Base-by-base conservation (phyloP, 2,888 invertebrate species). In the Epirrita christyi region DNA sequence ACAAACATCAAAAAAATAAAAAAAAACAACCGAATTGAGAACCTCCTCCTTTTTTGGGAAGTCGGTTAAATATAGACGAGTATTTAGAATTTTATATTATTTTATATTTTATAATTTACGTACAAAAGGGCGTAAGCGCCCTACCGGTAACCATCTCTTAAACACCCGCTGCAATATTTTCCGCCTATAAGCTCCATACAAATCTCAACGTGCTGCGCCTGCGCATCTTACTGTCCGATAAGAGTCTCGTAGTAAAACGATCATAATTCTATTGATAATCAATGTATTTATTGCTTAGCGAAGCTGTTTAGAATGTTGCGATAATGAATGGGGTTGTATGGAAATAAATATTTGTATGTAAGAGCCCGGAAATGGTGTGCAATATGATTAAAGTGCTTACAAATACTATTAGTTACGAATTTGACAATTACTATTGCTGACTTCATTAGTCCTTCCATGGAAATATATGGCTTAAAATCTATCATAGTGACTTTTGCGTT, bases 171-270 rank as follows among this genome's bases (percentile, higher is more conserved):
- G 21, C 21, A 21, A 21, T 21, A 3, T 3, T 21, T 21, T n/a
- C 4, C 21, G 21, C 21, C 21, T 29, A 37, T 10, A 49, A 37
- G 37, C 47, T 54, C 59, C 47, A 61, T 72, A 75, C 52, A 69
- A 83, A 86, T 75, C 75, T 86, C 80, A 86, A 86, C 86, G 86
- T 76, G 76, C 63, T 62, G 71, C 73, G 73, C 72, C 57, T 38
- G 68, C 60, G 66, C 65, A 57, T 38, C 41, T 21, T n/a, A 14
- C 15, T 40, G 51, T 40, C 29, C 29, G 53, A 53, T 58, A 53
- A 53, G 44, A 44, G 40, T 10, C 43, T n/a, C 48, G 43, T 40
- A 28, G 32, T 53, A 53, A 53, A 58, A 48, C 52, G 43, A 48
- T 59, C 59, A 58, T 61, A 55, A 51, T 51, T 55, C 44, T 37